A percentile compares a stretch with the other conserved stretches of the same genome.
Conservation (phyloP, 1,140 invertebrate species). For the Bathynomus jamesi region DNA sequence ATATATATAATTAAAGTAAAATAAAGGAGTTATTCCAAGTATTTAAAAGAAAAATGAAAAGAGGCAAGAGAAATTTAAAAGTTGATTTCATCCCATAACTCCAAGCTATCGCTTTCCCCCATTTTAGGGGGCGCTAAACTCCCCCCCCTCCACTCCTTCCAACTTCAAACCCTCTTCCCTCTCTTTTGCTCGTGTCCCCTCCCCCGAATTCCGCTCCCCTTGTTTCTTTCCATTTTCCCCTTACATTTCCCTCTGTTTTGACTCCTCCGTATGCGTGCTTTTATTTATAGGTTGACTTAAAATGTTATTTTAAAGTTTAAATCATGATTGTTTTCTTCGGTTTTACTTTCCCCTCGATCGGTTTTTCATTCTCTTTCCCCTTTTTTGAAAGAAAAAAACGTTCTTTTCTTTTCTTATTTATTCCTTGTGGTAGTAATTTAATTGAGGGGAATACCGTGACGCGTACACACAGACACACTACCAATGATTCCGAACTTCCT, state of each 20-base stretch:
- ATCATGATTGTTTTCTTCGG: no score
- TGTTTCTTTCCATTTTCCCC: not conserved
- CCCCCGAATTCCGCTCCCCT: not conserved
- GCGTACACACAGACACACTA: no score
- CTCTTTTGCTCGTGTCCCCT: not conserved
- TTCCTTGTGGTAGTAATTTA: no score
- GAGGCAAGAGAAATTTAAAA: not conserved
- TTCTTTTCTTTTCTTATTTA: not conserved
- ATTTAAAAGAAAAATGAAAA: not conserved
- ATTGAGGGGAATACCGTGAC: no score
- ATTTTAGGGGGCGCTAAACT: not conserved
- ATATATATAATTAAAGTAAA: not conserved
- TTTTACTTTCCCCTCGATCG: not conserved
- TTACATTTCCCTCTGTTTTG: not conserved
- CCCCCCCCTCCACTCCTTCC: not conserved
- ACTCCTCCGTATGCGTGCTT: not conserved
- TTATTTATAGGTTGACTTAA: no score
- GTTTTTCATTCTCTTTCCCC: not conserved
- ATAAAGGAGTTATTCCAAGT: not conserved
- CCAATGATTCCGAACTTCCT: no score
- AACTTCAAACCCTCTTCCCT: not conserved
- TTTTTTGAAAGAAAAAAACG: no score
- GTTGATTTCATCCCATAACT: conserved; percentile 1
- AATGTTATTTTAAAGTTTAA: no score
- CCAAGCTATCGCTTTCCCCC: not conserved